A percentile compares a stretch with the other conserved stretches of the same genome.
Evolutionary conservation across 2,888 invertebrate genomes (phyloP).

Genomic region (Eupithecia dodoneata): DNA sequence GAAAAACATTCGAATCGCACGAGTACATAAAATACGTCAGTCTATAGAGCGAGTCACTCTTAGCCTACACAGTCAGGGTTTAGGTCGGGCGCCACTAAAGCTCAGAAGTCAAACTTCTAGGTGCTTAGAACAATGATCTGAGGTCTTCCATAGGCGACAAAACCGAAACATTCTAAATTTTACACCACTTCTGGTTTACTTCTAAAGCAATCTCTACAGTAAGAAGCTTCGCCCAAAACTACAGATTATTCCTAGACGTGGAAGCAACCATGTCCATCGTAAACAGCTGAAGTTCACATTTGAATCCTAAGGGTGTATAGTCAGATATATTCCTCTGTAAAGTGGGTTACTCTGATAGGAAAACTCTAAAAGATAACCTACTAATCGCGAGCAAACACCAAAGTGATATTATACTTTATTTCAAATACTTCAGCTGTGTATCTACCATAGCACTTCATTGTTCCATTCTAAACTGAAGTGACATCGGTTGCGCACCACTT

Average conservation of each 20-base stretch:
- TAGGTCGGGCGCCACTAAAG: constrained; percentile 54
- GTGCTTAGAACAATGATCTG: constrained; percentile 5
- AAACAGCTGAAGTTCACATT: constrained; percentile 10
- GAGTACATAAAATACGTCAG: constrained; percentile 79
- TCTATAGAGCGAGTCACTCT: constrained; percentile 78
- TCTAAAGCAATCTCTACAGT: constrained; percentile 16
- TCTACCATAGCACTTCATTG: background rate
- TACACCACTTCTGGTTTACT: constrained; percentile 5
- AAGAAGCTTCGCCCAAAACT: constrained; percentile 21
- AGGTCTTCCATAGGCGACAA: constrained; percentile 13
- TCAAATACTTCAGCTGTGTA: constrained; percentile 7
- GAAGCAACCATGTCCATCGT: constrained; percentile 17
- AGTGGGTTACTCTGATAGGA: background rate
- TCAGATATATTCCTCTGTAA: background rate
- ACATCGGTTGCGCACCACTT: constrained; percentile 12
- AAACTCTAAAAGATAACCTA: background rate
- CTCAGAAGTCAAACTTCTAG: constrained; percentile 33
- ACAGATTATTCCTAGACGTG: constrained; percentile 13
- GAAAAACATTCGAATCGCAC: constrained; percentile 77
- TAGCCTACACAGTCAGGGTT: constrained; percentile 77
- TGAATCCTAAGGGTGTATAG: background rate
- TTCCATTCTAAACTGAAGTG: constrained; percentile 6
- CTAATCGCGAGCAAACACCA: background rate
- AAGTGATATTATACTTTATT: background rate
- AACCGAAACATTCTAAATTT: constrained; percentile 13